Base-by-base conservation (phyloP, 2,888 invertebrate genomes). In the Mimachlamys varia region DNA sequence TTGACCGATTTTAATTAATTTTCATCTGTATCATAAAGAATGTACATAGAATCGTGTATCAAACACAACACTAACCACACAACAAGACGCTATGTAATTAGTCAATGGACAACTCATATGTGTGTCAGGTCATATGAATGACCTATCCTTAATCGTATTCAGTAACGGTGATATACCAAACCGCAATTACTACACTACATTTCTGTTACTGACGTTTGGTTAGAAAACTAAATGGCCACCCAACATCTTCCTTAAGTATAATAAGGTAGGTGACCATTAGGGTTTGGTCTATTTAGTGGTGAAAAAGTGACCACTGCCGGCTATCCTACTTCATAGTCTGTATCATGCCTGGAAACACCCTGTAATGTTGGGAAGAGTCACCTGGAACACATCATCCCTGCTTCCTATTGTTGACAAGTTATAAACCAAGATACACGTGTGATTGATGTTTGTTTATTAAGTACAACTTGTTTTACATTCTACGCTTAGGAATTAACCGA, bases 391-490 rank as follows among this genome's bases (percentile, higher is more conserved):
- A 58, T 58, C 58, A 58, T 58, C 58, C 53, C 19, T 53, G 15
- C n/a, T n/a, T 62, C 62, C 62, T 62, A 7, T 22, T 22, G n/a
- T n/a, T 62, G 7, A n/a, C 62, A 62, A 2, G 44, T 44, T 44
- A 44, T 44, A 44, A 44, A 44, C 62, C 22, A 33, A 33, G 76
- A 10, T 76, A 76, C 33, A 33, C 33, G 7, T 27, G 76, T 76
- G 76, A 76, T 76, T 76, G 33, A 76, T 76, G 76, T 76, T 27
- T 76, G 76, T 76, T 76, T 76, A 33, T 76, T 76, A 4, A 76
- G 33, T 1, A 76, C 4, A 33, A 33, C 17, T 27, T 33, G 27
- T 33, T 33, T 10, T 62, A 44, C 44, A 53, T 17, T 53, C 53
- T 33, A 76, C 27, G 27, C 12, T 76, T 76, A 76, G 27, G 12